Evolutionary conservation across 64 coral and sea anemone species (phyloP).

Genomic region (Pachyseris speciosa): DNA sequence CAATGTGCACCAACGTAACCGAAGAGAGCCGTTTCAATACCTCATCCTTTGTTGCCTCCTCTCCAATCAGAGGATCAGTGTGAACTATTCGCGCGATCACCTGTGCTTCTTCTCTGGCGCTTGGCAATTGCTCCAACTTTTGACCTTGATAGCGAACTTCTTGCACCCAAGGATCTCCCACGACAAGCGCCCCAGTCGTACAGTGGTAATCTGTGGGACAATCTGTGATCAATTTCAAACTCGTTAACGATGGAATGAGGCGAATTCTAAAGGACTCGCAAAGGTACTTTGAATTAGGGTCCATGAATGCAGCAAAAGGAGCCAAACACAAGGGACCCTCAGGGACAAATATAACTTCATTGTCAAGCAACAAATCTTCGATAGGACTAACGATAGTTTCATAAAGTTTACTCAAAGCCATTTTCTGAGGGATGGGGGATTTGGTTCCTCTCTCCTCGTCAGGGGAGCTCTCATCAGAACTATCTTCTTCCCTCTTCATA

Average conservation of each 20-base stretch:
- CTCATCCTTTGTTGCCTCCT: too few species aligned
- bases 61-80: too few species aligned
- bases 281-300: neutral
- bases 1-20: too few species aligned
- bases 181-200: neutral
- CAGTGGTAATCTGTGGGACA: neutral
- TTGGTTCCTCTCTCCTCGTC: neutral
- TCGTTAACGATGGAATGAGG: conserved; percentile 26
- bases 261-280: neutral
- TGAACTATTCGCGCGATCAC: too few species aligned
- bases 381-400: neutral
- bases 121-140: neutral
- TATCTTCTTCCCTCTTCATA: neutral
- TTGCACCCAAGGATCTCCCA: neutral
- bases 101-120: neutral
- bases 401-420: neutral
- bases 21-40: too few species aligned
- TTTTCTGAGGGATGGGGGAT: neutral
- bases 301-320: conserved; percentile 19
- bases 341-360: neutral
- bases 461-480: neutral
- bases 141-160: neutral
- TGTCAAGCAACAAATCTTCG: neutral
- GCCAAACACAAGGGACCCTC: conserved; percentile 18
- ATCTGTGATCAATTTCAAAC: conserved; percentile 15